Conservation (phyloP, 2,888 invertebrate species). For the Salpingus planirostris region DNA sequence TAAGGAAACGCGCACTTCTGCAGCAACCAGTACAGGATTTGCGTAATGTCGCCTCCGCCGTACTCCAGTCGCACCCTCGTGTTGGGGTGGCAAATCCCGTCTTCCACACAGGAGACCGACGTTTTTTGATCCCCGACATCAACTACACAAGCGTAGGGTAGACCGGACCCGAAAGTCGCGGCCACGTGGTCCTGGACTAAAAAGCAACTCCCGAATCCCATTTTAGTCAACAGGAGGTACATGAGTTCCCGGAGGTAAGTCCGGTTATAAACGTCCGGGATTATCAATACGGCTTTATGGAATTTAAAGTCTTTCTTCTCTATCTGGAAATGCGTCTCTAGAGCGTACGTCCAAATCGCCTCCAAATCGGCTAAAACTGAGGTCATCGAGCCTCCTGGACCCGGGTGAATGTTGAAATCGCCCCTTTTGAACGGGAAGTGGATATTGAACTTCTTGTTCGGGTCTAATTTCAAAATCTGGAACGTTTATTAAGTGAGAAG, state of each 20-base stretch:
- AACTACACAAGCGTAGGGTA: slow-evolving; percentile 85
- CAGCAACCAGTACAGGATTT: slow-evolving; percentile 79
- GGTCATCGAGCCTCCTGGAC: slow-evolving; percentile 77
- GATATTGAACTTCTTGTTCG: slow-evolving; percentile 66
- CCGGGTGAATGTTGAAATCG: slow-evolving; percentile 75
- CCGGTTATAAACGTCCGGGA: slow-evolving; percentile 84
- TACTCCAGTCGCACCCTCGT: slow-evolving; percentile 78
- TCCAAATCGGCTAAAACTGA: slow-evolving; percentile 78
- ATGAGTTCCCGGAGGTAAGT: slow-evolving; percentile 78
- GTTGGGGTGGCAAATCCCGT: slow-evolving; percentile 85
- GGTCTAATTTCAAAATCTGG: slow-evolving; percentile 57
- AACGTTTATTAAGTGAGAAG: slow-evolving; percentile 12
- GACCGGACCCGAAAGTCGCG: slow-evolving; percentile 75
- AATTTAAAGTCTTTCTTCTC: slow-evolving; percentile 58
- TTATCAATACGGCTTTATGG: slow-evolving; percentile 78
- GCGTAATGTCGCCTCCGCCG: slow-evolving; percentile 86
- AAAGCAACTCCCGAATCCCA: slow-evolving; percentile 82
- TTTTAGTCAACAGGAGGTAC: slow-evolving; percentile 64
- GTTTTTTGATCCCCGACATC: slow-evolving; percentile 95
- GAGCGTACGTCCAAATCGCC: slow-evolving; percentile 77
- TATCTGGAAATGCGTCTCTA: slow-evolving; percentile 70
- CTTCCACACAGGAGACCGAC: slow-evolving; percentile 92
- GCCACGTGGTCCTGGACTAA: slow-evolving; percentile 70
- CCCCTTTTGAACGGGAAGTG: slow-evolving; percentile 87
- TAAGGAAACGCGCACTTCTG: slow-evolving; percentile 88